These are phyloP conservation scores for Eurosta solidaginis DNA, from an alignment of 1,140 invertebrate species.

Conservation along the genomic window DNA sequence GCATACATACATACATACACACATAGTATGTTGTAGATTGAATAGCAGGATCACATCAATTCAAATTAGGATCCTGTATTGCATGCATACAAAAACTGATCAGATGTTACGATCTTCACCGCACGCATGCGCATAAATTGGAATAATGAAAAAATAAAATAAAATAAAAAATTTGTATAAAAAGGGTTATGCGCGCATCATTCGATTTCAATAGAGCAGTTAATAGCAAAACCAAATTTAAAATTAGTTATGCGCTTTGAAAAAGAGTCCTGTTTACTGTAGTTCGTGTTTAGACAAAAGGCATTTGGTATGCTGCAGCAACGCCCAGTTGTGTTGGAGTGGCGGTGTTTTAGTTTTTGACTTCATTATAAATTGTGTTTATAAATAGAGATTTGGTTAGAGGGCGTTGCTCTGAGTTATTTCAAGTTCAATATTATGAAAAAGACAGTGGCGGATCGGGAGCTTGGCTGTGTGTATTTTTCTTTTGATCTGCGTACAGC, in stretches of 20 bases:
- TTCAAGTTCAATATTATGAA: too few relatives aligned
- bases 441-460: too few relatives aligned
- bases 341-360: background rate
- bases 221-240: background rate
- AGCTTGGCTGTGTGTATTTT: too few relatives aligned
- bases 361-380: background rate
- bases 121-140: background rate
- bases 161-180: background rate
- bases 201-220: background rate
- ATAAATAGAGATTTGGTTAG: conserved; percentile 28
- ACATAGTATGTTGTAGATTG: too few relatives aligned
- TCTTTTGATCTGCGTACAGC: too few relatives aligned
- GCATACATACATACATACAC: too few relatives aligned
- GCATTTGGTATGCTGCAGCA: conserved; percentile 17
- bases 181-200: conserved; percentile 15
- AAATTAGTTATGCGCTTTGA: background rate
- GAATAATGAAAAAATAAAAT: background rate
- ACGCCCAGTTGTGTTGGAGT: background rate
- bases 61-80: background rate
- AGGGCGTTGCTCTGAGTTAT: background rate
- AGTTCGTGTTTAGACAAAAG: conserved; percentile 7
- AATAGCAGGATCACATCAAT: background rate
- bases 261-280: background rate
- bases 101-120: background rate
- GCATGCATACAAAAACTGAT: background rate